Conservation (phyloP, 1,140 invertebrate species). For the Drosophila dunni region DNA sequence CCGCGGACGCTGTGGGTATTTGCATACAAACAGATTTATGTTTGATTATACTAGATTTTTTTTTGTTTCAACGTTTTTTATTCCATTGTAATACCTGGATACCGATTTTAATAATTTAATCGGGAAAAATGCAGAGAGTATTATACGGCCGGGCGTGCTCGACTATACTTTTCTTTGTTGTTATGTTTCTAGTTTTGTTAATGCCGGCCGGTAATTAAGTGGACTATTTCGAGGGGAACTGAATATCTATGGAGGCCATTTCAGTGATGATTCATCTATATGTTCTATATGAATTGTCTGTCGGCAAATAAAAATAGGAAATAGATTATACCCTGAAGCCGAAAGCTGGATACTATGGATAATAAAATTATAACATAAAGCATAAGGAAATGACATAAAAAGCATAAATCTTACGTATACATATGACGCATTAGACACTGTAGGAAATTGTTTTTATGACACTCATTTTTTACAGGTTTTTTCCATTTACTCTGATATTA, state of each 20-base stretch:
- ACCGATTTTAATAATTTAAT: too few species aligned
- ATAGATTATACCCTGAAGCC: neutral
- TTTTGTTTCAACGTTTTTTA: too few species aligned
- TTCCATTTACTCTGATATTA: neutral
- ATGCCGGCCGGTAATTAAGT: slow-evolving; percentile 76
- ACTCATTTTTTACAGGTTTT: slow-evolving; percentile 1
- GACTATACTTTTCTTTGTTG: too few species aligned
- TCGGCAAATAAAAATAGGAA: neutral
- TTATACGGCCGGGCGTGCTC: too few species aligned
- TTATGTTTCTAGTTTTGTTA: slow-evolving; percentile 53
- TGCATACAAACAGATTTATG: too few species aligned
- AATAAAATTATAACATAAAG: neutral
- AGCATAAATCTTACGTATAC: slow-evolving; percentile 6
- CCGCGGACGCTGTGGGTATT: too few species aligned
- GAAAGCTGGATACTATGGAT: slow-evolving; percentile 7
- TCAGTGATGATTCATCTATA: slow-evolving; percentile 52
- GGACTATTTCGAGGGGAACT: slow-evolving; percentile 42
- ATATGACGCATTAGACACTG: slow-evolving; percentile 50
- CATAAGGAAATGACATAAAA: slow-evolving; percentile 48
- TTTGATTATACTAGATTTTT: too few species aligned
- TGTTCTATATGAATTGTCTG: slow-evolving; percentile 7
- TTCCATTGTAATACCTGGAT: too few species aligned
- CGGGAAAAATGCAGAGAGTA: too few species aligned
- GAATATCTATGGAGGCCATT: slow-evolving; percentile 25
- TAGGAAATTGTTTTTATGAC: slow-evolving; percentile 51